Evolutionary conservation across 2,797 vertebrate genomes (phyloP), one percentile per base, ranked within the genome.

Genomic region (Merluccius polli): DNA sequence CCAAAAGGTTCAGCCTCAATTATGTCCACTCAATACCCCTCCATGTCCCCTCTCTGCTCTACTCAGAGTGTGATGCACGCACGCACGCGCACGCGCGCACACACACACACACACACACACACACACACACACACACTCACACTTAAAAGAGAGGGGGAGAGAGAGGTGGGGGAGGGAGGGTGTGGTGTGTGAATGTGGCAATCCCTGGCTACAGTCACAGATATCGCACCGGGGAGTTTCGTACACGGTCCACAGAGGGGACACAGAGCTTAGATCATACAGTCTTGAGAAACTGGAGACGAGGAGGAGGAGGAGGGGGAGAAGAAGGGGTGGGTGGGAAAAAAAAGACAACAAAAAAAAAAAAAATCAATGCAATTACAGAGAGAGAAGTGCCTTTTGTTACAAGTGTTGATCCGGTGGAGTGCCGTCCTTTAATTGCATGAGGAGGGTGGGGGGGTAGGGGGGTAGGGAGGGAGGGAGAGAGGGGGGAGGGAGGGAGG

Each of bases 311-410:
- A 27, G n/a, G 10, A 27, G 59, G 7, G 3, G 59, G 7, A 63
- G 59, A 12, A 11, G 59, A 12, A 63, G 59, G 52, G 59, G n/a
- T 9, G 59, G 59, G 0, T 2, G 59, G 52, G 5, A 63, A 27
- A 27, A 63, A 24, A 27, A 63, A 27, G 41, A 69, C 11, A 30
- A 69, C n/a, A 75, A 83, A 79, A 72, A 78, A 72, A 18, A n/a
- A 0, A 73, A 73, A 84, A 86, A 80, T 88, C 88, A 77, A 87
- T 90, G 83, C 86, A 82, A 85, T 88, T 83, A 87, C 84, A 88
- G 84, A 69, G 30, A 84, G 87, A 84, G 32, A 31, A 81, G 81
- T 75, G 82, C 86, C 84, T 86, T 85, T 78, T 80, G 83, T 87
- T 89, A 82, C 78, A 83, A 82, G 85, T 76, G 85, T 75, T 74